Percentiles rank a stretch among this genome's conserved stretches.
Evolutionary conservation across 2,113 vertebrate genomes (phyloP).

Genomic region (Cichladusa arquata): DNA sequence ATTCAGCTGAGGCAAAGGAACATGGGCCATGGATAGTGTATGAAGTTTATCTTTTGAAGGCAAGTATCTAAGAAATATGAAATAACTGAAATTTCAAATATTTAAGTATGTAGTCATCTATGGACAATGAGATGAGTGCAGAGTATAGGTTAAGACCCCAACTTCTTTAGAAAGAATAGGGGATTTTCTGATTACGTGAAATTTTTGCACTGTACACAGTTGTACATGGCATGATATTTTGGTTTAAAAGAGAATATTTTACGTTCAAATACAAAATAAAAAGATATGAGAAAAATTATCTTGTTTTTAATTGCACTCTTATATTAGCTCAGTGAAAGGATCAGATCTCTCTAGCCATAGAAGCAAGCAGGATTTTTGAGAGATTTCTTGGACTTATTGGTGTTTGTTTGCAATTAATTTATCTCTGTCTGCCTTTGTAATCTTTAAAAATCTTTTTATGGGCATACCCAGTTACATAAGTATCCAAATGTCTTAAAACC

Average conservation of each 20-base stretch:
- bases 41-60: not conserved
- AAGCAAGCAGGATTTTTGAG: not conserved
- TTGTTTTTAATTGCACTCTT: not conserved
- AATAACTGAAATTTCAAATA: not conserved
- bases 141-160: not conserved
- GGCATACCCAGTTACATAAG: not conserved
- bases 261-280: not conserved
- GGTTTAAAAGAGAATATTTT: not conserved
- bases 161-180: not conserved
- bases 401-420: not conserved
- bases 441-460: not conserved
- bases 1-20: not conserved
- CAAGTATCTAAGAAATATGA: not conserved
- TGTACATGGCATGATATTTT: not conserved
- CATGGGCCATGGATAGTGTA: fast-evolving
- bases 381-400: not conserved
- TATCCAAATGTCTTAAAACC: not conserved
- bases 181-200: not conserved
- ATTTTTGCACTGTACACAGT: not conserved
- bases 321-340: not conserved
- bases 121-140: not conserved
- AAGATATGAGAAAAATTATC: not conserved
- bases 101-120: not conserved
- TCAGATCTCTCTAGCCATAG: not conserved
- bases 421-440: not conserved